phyloP scores from a whole-genome alignment of 2,888 invertebrate genomes.

The Ennomos erosarius region DNA sequence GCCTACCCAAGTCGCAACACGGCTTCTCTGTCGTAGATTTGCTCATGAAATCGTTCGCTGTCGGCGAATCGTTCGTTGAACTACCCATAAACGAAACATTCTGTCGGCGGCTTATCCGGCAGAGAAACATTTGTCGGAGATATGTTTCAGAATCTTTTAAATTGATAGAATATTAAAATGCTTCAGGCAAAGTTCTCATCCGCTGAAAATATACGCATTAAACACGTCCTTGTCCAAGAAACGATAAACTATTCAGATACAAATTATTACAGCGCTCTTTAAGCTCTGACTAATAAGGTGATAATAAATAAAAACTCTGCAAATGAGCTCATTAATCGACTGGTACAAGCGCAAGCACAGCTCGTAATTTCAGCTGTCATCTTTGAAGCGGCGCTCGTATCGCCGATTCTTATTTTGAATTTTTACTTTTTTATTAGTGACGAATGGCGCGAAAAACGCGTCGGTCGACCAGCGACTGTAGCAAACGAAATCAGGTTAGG shows the following conservation, averaged over 20 bases:
- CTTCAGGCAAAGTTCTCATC: neutral
- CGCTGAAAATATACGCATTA: slow-evolving; percentile 7
- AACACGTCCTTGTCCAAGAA: slow-evolving; percentile 25
- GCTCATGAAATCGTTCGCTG: too few relatives aligned
- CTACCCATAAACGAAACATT: too few relatives aligned
- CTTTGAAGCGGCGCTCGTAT: slow-evolving; percentile 57
- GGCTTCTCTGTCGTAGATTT: too few relatives aligned
- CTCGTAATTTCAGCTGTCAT: slow-evolving; percentile 72
- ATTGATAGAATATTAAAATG: too few relatives aligned
- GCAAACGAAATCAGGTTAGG: slow-evolving; percentile 25
- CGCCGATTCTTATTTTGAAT: slow-evolving; percentile 48
- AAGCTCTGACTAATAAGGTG: slow-evolving; percentile 57
- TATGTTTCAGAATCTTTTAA: too few relatives aligned
- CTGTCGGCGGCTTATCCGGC: too few relatives aligned
- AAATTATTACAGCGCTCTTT: slow-evolving; percentile 33
- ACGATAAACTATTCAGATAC: slow-evolving; percentile 28
- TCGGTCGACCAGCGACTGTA: slow-evolving; percentile 31
- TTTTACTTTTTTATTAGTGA: slow-evolving; percentile 51
- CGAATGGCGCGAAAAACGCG: slow-evolving; percentile 48
- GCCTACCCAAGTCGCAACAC: too few relatives aligned
- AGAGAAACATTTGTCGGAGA: too few relatives aligned
- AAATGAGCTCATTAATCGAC: slow-evolving; percentile 77
- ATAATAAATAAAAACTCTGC: slow-evolving; percentile 74
- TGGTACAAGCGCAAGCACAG: slow-evolving; percentile 58
- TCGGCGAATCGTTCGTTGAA: too few relatives aligned